Evolutionary conservation across 2,797 vertebrate genomes (phyloP), one percentile per base, ranked within the genome.

Genomic region (Platalea minor): DNA sequence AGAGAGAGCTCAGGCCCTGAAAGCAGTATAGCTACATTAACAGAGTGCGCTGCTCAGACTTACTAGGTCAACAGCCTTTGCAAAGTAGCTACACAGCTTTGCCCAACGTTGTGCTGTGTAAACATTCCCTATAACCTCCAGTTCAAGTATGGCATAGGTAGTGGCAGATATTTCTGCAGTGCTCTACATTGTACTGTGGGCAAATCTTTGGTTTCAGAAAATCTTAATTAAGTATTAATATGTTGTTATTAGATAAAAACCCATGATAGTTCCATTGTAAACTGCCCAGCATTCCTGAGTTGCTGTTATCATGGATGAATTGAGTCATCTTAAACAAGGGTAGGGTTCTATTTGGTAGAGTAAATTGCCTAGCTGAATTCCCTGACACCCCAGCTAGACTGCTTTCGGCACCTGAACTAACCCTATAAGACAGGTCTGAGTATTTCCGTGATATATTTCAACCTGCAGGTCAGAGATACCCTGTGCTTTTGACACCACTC

Each of bases 281-380:
- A 84, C 64, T 86, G 46, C 73, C 28, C 43, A 19, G 46, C 56
- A 51, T 92, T 96, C 77, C 76, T 67, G 73, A 88, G 50, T 88
- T 96, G 63, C 35, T 79, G 59, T 83, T 91, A 69, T 5, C 77
- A 82, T 84, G 64, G 68, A 50, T 92, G 21, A 84, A 59, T 51
- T 93, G 78, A 89, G 74, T 93, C 69, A 91, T 77, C 80, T 80
- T 86, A 64, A 92, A 72, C 65, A 69, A 80, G 60, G 60, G 54
- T 81, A 80, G 77, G 64, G 43, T 91, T 95, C 69, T 89, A 3
- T 57, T 80, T 74, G 73, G 31, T 65, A 74, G 85, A 46, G 31
- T 65, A 74, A 88, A 46, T 81, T 86, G 69, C 90, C 78, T 74
- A 46, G 26, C 54, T 77, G 64, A 83, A 41, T 92, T 94, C 73